Conservation (phyloP, 2,888 invertebrate species). For the Belgica antarctica region DNA sequence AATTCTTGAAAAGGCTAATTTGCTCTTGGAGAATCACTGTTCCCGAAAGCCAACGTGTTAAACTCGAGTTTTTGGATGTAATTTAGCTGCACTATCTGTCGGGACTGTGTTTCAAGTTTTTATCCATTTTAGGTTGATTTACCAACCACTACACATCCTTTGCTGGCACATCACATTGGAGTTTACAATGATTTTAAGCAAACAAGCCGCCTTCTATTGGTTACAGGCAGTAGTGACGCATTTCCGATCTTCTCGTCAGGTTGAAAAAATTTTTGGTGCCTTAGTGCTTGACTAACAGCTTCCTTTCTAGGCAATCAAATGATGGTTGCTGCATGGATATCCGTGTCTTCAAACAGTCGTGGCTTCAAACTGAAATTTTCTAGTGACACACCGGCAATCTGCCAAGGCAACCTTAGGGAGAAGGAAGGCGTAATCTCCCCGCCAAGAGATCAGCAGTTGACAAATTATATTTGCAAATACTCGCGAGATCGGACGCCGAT, state of each 20-base stretch:
- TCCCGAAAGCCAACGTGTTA: constrained; percentile 63
- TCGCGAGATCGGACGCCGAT: constrained; percentile 7
- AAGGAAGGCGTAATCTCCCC: constrained; percentile 53
- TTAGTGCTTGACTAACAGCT: too few relatives aligned
- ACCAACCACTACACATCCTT: constrained; percentile 48
- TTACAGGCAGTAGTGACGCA: constrained; percentile 49
- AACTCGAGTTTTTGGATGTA: constrained; percentile 62
- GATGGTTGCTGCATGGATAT: constrained; percentile 62
- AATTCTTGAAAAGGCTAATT: constrained; percentile 54
- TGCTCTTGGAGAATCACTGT: constrained; percentile 72
- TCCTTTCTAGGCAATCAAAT: constrained; percentile 65
- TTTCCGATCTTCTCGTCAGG: constrained; percentile 61
- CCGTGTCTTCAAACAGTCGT: constrained; percentile 56
- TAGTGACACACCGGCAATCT: constrained; percentile 60
- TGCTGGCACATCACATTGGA: constrained; percentile 49
- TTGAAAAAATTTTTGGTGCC: too few relatives aligned
- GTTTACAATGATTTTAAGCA: constrained; percentile 61
- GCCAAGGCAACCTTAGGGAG: constrained; percentile 56
- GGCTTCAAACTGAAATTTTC: constrained; percentile 71
- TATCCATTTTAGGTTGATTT: too few relatives aligned
- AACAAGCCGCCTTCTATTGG: constrained; percentile 53
- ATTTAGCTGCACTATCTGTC: too few relatives aligned
- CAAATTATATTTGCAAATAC: constrained; percentile 52
- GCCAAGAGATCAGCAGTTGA: constrained; percentile 51
- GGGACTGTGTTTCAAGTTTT: too few relatives aligned